Percentiles rank a stretch among this genome's conserved stretches.
phyloP scores from a whole-genome alignment of 2,113 vertebrate species.

The Spermophilus dauricus region DNA sequence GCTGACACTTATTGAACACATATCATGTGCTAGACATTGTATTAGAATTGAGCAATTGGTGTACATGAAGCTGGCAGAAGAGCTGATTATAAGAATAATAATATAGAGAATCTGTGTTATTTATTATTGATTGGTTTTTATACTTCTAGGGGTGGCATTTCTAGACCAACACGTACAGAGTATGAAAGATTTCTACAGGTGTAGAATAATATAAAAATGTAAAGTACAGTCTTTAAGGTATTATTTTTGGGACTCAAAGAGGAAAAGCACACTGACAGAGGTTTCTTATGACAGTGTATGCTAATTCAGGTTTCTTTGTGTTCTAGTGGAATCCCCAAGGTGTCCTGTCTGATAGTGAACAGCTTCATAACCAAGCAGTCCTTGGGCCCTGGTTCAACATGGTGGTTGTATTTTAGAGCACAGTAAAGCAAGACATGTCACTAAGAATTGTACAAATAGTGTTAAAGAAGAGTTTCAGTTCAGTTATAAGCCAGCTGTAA shows the following conservation, averaged over 20 bases:
- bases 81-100: neutral
- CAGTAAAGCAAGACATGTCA: neutral
- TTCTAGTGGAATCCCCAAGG: neutral
- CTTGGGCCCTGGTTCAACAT: neutral
- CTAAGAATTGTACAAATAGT: neutral
- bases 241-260: slow-evolving; percentile 32
- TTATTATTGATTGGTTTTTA: neutral
- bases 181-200: neutral
- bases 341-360: neutral
- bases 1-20: neutral
- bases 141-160: neutral
- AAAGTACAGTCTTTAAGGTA: neutral
- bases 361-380: neutral
- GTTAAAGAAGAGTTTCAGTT: slow-evolving; percentile 13
- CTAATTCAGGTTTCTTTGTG: neutral
- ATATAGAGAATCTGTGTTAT: slow-evolving; percentile 4
- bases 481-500: neutral
- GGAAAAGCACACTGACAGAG: neutral
- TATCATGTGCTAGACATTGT: neutral
- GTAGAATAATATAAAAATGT: slow-evolving; percentile 25
- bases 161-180: neutral
- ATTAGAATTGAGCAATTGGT: neutral
- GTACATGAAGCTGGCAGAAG: neutral
- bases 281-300: neutral
- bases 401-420: slow-evolving; percentile 25